Percentiles rank a stretch among this genome's conserved stretches.
phyloP scores from a whole-genome alignment of 2,888 invertebrate genomes.

The Zygaena filipendulae region DNA sequence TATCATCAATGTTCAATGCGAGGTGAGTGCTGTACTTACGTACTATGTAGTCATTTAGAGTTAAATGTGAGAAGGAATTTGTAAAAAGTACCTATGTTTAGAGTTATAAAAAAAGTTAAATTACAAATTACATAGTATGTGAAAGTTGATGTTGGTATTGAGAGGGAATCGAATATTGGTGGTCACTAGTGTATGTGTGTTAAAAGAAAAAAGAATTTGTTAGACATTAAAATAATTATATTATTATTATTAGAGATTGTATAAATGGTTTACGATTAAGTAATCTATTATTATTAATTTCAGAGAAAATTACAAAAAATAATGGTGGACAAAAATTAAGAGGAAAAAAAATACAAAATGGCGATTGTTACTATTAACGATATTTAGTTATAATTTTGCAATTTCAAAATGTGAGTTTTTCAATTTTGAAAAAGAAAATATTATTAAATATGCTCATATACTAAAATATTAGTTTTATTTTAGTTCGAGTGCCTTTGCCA shows the following conservation, averaged over 20 bases:
- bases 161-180: conserved; percentile 45
- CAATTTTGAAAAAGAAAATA: conserved; percentile 69
- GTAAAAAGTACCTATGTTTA: conserved; percentile 65
- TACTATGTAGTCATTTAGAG: conserved; percentile 40
- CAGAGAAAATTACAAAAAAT: conserved; percentile 54
- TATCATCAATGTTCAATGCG: too few relatives aligned
- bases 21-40: too few relatives aligned
- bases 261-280: conserved; percentile 66
- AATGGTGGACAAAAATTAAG: too few relatives aligned
- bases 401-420: conserved; percentile 70
- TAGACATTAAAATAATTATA: conserved; percentile 57
- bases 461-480: conserved; percentile 38
- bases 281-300: conserved; percentile 64
- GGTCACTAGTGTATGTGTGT: conserved; percentile 58
- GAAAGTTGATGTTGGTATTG: conserved; percentile 57
- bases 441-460: conserved; percentile 69
- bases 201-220: conserved; percentile 66
- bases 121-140: conserved; percentile 51
- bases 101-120: conserved; percentile 52
- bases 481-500: too few relatives aligned
- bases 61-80: conserved; percentile 40
- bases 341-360: conserved; percentile 50
- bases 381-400: conserved; percentile 69
- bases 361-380: conserved; percentile 67
- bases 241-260: conserved; percentile 66